Evolutionary conservation across 2,797 vertebrate genomes (phyloP).

Genomic region (Takifugu ocellatus): DNA sequence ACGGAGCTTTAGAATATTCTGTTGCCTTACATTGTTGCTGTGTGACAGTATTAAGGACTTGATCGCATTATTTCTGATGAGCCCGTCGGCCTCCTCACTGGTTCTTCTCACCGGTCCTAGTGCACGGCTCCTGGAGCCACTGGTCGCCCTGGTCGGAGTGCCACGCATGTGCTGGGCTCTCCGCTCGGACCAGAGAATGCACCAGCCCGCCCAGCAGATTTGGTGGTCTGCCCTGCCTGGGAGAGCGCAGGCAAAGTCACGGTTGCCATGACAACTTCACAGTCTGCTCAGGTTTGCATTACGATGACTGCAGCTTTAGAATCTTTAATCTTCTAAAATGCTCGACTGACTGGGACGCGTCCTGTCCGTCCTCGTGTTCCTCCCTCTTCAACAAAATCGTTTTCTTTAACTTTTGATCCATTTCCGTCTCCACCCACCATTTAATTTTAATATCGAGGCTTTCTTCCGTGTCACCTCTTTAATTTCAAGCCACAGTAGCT

Average conservation of each 20-base stretch:
- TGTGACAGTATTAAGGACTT: too few species aligned
- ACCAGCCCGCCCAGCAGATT: slow-evolving; percentile 79
- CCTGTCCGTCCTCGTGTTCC: neutral
- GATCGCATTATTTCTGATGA: too few species aligned
- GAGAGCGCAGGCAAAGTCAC: slow-evolving; percentile 74
- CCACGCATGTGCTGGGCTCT: slow-evolving; percentile 71
- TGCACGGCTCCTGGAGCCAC: slow-evolving; percentile 79
- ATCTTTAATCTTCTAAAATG: neutral
- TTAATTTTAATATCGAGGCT: neutral
- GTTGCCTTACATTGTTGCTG: too few species aligned
- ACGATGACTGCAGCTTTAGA: neutral
- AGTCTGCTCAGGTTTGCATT: slow-evolving; percentile 75
- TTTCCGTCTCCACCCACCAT: neutral
- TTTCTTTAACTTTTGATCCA: neutral
- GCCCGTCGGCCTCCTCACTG: neutral
- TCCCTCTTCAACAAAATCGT: neutral
- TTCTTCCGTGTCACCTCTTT: neutral
- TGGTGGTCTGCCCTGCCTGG: slow-evolving; percentile 80
- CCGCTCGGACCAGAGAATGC: slow-evolving; percentile 74
- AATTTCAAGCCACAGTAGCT: neutral
- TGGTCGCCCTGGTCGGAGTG: slow-evolving; percentile 84
- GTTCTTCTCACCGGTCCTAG: slow-evolving; percentile 47
- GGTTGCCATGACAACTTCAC: slow-evolving; percentile 76
- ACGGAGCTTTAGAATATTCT: too few species aligned
- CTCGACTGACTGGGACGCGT: slow-evolving; percentile 5